These are phyloP conservation scores for Patella depressa DNA, from an alignment of 2,888 invertebrate species.

Conservation along the genomic window DNA sequence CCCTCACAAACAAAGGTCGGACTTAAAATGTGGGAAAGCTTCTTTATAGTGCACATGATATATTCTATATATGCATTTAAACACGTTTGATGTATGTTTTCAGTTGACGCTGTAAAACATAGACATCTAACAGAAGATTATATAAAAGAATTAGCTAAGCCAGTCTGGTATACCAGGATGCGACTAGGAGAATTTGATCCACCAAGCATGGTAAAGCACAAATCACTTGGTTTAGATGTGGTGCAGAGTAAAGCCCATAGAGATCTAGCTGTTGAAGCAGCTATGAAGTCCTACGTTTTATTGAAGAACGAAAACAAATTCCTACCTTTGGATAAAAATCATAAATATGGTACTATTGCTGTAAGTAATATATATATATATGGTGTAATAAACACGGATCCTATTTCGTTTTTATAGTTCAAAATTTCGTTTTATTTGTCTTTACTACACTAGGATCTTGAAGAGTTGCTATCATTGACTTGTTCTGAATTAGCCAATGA, in stretches of 20 bases:
- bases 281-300: conserved; percentile 1
- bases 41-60: too few species aligned
- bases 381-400: too few species aligned
- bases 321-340: conserved; percentile 1
- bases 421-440: too few species aligned
- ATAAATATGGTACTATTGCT: background rate
- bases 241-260: background rate
- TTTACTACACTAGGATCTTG: too few species aligned
- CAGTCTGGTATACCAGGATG: background rate
- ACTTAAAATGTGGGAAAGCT: too few species aligned
- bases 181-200: conserved; percentile 5
- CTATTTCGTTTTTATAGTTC: too few species aligned
- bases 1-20: too few species aligned
- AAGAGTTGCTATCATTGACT: too few species aligned
- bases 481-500: too few species aligned
- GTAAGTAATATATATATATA: background rate
- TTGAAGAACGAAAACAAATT: background rate
- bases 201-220: background rate
- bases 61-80: too few species aligned
- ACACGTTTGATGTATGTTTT: too few species aligned
- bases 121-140: background rate
- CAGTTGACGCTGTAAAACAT: conserved; percentile 4
- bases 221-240: background rate
- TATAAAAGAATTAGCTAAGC: background rate
- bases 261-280: conserved; percentile 4